Base-by-base conservation (phyloP, 2,113 vertebrate genomes). In the Mus spicilegus region DNA sequence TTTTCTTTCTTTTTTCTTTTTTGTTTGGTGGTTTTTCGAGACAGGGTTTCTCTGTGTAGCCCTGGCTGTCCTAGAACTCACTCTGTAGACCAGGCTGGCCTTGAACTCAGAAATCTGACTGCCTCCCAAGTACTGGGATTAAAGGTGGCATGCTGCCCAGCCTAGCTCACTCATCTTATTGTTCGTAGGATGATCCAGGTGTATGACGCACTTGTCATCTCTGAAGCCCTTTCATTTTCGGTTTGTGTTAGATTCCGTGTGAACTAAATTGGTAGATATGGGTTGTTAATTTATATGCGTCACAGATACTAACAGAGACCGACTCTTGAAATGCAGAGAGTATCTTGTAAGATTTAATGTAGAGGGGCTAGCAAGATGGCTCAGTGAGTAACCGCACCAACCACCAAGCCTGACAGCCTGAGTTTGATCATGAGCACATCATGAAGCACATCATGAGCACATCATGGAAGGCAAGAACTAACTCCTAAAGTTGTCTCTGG, bases 141-240 rank as follows among this genome's bases (percentile, higher is more conserved):
- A 42, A 42, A 42, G 42, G 42, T 42, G 42, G 42, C 42, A 42
- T 42, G 42, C 42, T 42, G 42, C 42, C 42, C 42, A 42, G 42
- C 54, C 69, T 94, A 26, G 70, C 89, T 81, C 76, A 49, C 84
- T 65, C 65, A 73, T 91, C 69, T 91, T 89, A 84, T 58, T 93
- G 91, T 88, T 95, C 56, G 76, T 36, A 95, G n/a, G 78, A 92
- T 72, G 76, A 77, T 73, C 91, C 80, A 91, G 84, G 82, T 72
- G 13, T 56, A n/a, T 67, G 54, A 89, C 56, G 72, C 9, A 28
- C 24, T 82, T 7, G 19, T 84, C 33, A 56, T 87, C 94, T 93
- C 61, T 82, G 24, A 91, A 87, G 65, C 49, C 58, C 61, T 70
- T n/a, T 89, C 85, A 39, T 56, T 49, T 63, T 54, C 28, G 36